Conservation (phyloP, 2,888 invertebrate species). For the Uropetala carovei region DNA sequence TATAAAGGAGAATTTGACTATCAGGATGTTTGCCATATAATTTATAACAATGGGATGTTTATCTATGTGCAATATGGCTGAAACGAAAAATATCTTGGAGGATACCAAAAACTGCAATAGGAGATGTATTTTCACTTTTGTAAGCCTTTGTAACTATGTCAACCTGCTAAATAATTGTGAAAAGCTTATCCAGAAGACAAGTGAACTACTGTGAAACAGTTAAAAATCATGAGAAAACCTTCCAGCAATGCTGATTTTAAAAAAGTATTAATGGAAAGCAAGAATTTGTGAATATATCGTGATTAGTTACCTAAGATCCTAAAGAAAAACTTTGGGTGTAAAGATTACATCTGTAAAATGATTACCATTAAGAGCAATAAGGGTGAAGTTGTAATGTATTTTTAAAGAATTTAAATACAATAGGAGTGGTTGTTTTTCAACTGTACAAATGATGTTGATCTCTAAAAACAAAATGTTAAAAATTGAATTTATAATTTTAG, state of each 20-base stretch:
- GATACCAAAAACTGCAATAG: background rate
- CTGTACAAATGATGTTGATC: slow-evolving; percentile 55
- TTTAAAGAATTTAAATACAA: background rate
- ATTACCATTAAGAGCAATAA: slow-evolving; percentile 4
- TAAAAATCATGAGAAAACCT: background rate
- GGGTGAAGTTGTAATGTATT: background rate
- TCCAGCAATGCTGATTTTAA: background rate
- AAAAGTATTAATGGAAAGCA: background rate
- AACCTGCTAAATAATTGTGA: background rate
- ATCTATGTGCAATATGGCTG: background rate
- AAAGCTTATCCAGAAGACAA: background rate
- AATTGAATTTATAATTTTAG: slow-evolving; percentile 11
- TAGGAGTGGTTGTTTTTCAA: background rate
- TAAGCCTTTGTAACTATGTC: background rate
- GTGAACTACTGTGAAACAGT: background rate
- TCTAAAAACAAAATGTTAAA: slow-evolving; percentile 34
- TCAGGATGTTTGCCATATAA: background rate
- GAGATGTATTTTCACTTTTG: slow-evolving; percentile 29
- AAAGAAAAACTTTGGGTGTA: background rate
- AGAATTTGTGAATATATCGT: slow-evolving; percentile 1
- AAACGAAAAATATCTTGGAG: background rate
- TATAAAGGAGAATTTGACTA: background rate
- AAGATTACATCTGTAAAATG: background rate
- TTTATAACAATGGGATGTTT: background rate
- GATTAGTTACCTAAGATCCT: slow-evolving; percentile 8